phyloP scores from a whole-genome alignment of 2,888 invertebrate species.

The Diplolepis rosae region DNA sequence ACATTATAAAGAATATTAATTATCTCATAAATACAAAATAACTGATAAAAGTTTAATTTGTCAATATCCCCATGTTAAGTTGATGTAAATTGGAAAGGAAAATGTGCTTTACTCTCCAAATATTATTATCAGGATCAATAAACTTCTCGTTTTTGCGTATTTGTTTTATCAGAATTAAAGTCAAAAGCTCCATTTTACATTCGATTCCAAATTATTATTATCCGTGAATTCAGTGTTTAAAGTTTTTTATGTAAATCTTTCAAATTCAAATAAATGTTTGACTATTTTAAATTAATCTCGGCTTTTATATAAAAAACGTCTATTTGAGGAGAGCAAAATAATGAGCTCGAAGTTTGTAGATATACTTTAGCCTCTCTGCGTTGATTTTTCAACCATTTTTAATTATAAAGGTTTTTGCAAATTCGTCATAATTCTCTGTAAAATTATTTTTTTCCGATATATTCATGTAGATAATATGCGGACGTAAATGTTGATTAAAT shows the following conservation, averaged over 20 bases:
- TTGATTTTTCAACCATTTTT: background rate
- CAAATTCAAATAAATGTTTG: slow-evolving; percentile 11
- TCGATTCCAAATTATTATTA: background rate
- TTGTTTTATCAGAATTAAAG: slow-evolving; percentile 14
- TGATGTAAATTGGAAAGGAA: background rate
- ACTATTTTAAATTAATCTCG: background rate
- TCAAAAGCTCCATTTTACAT: slow-evolving; percentile 9
- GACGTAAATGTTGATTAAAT: slow-evolving; percentile 13
- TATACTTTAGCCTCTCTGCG: too few species aligned
- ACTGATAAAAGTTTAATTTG: background rate
- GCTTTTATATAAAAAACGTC: background rate
- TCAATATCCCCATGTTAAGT: background rate
- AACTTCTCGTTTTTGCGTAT: background rate
- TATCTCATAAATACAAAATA: background rate
- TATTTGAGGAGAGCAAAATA: background rate
- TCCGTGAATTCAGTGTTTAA: background rate
- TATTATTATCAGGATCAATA: slow-evolving; percentile 13
- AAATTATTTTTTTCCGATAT: background rate
- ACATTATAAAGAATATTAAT: background rate
- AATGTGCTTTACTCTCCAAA: slow-evolving; percentile 1
- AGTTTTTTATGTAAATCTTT: background rate
- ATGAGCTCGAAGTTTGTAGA: background rate
- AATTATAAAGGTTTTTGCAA: background rate
- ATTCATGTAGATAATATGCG: background rate
- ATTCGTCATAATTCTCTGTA: background rate